phyloP scores from a whole-genome alignment of 1,140 invertebrate genomes.

The Radopholus similis region DNA sequence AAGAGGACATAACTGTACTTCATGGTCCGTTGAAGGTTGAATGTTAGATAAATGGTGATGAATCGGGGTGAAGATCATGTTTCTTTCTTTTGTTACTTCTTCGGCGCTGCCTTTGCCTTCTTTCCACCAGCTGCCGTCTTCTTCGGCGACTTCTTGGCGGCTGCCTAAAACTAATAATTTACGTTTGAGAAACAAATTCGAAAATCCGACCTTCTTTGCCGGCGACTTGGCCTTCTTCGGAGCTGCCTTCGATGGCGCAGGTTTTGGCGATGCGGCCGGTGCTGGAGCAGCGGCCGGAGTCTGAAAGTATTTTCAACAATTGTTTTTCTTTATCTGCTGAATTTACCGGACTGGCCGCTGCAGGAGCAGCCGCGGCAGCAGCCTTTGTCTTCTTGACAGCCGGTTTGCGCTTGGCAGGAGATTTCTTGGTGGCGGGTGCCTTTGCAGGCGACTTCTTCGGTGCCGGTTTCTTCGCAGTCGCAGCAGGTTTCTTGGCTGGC shows the following conservation, averaged over 20 bases:
- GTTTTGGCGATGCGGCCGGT: not conserved
- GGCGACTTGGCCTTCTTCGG: slow-evolving; percentile 25
- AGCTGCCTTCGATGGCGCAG: slow-evolving; percentile 17
- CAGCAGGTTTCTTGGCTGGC: slow-evolving; percentile 7
- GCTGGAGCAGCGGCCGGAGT: not conserved
- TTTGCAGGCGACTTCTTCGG: slow-evolving; percentile 30
- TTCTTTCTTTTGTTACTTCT: not conserved
- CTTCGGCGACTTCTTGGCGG: slow-evolving; percentile 10
- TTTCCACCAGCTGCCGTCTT: not conserved
- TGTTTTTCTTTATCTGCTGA: not conserved
- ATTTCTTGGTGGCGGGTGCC: slow-evolving; percentile 28
- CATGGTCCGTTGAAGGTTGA: not conserved
- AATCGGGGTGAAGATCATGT: not conserved
- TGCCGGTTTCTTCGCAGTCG: slow-evolving; percentile 39
- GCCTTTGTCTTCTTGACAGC: slow-evolving; percentile 11
- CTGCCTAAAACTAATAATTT: too few relatives aligned
- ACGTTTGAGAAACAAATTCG: not conserved
- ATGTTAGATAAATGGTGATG: not conserved
- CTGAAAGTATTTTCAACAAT: not conserved
- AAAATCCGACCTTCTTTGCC: not conserved
- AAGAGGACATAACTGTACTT: not conserved
- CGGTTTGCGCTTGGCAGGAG: slow-evolving; percentile 26
- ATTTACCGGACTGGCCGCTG: not conserved
- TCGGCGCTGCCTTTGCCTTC: slow-evolving; percentile 1
- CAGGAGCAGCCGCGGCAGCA: not conserved